Conservation (phyloP, 23 tunicate genomes). For the Clavelina lepadiformis region DNA sequence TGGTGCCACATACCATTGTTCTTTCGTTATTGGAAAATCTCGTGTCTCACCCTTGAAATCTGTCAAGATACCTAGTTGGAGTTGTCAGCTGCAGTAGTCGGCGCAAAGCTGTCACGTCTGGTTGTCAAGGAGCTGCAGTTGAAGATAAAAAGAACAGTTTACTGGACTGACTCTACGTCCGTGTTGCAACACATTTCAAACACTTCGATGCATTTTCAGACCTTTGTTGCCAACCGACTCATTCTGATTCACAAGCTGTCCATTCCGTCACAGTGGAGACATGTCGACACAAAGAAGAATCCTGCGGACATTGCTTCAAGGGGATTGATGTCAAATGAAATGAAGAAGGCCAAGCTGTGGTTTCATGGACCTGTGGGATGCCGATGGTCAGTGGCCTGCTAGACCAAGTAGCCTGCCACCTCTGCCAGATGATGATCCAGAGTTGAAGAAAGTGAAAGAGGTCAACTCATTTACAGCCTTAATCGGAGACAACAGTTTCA, state of each 20-base stretch:
- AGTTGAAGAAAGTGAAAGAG: too few species aligned
- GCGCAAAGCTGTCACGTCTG: background rate
- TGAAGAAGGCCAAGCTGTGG: constrained; percentile 10
- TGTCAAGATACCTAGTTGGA: constrained; percentile 22
- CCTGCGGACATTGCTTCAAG: constrained; percentile 4
- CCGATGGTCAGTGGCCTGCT: too few species aligned
- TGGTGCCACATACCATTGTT: background rate
- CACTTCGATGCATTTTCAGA: constrained; percentile 4
- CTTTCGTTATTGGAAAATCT: constrained; percentile 25
- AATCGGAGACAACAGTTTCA: too few species aligned
- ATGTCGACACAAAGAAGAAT: constrained; percentile 14
- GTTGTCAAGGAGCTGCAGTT: background rate
- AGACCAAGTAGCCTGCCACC: too few species aligned
- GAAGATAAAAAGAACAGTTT: background rate
- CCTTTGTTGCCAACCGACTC: constrained; percentile 31
- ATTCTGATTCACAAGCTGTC: constrained; percentile 3
- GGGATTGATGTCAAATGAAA: background rate
- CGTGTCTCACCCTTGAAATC: constrained; percentile 11
- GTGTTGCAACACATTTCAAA: constrained; percentile 10
- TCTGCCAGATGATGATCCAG: too few species aligned
- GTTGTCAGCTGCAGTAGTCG: constrained; percentile 21
- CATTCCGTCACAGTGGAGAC: constrained; percentile 9
- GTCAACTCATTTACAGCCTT: too few species aligned
- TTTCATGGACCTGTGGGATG: constrained; percentile 26
- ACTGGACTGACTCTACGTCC: constrained; percentile 30